phyloP scores from a whole-genome alignment of 2,797 vertebrate species.

The Catostomus latipinnis region DNA sequence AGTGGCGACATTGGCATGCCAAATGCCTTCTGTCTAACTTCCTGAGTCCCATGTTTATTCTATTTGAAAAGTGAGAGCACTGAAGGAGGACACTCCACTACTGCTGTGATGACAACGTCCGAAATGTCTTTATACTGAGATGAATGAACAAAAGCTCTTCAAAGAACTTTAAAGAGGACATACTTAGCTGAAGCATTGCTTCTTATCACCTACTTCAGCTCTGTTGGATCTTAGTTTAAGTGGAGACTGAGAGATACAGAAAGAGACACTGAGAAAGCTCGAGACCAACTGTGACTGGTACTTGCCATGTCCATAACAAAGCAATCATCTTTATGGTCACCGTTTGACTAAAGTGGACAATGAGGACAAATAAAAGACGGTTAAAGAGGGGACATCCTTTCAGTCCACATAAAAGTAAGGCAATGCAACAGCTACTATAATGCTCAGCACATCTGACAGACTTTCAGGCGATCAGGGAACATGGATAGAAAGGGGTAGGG shows the following conservation, averaged over 20 bases:
- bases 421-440: slow-evolving; percentile 16
- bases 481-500: neutral
- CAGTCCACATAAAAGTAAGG: slow-evolving; percentile 4
- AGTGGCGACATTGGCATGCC: neutral
- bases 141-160: slow-evolving; percentile 1
- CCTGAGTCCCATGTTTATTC: too few species aligned
- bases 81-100: slow-evolving; percentile 14
- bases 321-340: slow-evolving; percentile 43
- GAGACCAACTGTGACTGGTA: slow-evolving; percentile 8
- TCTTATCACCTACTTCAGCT: slow-evolving; percentile 31
- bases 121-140: slow-evolving; percentile 9
- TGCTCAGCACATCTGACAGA: neutral
- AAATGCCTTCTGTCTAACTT: slow-evolving; percentile 11
- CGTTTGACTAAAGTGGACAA: slow-evolving; percentile 34
- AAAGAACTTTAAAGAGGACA: neutral
- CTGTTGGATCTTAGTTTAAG: neutral
- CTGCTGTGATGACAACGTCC: neutral
- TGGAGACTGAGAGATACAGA: slow-evolving; percentile 18
- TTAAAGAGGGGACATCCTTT: neutral
- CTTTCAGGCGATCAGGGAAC: neutral
- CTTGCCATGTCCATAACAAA: slow-evolving; percentile 42
- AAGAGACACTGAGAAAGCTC: neutral
- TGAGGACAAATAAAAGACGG: slow-evolving; percentile 32
- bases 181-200: slow-evolving; percentile 1
- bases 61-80: neutral